phyloP scores from a whole-genome alignment of 2,888 invertebrate species.

The Bugula neritina region DNA sequence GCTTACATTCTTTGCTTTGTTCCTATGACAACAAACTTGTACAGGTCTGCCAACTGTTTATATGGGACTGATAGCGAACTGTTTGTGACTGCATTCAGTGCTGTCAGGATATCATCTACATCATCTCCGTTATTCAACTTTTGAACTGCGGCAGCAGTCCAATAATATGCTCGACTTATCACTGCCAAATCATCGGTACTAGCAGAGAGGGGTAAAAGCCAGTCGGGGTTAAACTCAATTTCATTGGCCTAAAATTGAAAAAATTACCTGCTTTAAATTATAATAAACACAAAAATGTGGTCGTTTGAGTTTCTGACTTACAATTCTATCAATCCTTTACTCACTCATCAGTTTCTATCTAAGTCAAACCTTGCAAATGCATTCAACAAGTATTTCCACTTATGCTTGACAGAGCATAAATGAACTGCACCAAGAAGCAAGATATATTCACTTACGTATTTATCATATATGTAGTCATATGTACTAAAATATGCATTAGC shows the following conservation, averaged over 20 bases:
- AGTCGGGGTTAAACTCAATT: background rate
- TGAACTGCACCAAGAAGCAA: no score
- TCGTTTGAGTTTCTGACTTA: no score
- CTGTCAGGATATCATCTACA: no score
- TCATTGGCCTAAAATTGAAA: background rate
- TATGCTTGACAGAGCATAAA: no score
- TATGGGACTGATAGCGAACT: background rate
- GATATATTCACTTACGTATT: background rate
- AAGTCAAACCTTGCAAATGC: no score
- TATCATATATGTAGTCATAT: background rate
- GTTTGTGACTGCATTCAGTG: no score
- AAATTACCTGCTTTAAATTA: no score
- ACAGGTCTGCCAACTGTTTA: background rate
- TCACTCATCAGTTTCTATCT: no score
- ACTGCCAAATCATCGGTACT: background rate
- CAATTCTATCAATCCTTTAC: no score
- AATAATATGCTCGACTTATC: background rate
- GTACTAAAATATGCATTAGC: slow-evolving; percentile 1
- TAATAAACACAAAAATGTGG: no score
- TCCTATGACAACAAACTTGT: background rate
- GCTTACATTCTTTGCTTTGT: background rate
- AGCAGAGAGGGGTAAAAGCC: background rate
- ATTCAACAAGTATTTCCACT: no score
- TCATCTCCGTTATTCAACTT: background rate
- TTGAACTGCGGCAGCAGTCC: background rate